phyloP scores from a whole-genome alignment of 1,140 invertebrate species.

The Leptinotarsa texana region DNA sequence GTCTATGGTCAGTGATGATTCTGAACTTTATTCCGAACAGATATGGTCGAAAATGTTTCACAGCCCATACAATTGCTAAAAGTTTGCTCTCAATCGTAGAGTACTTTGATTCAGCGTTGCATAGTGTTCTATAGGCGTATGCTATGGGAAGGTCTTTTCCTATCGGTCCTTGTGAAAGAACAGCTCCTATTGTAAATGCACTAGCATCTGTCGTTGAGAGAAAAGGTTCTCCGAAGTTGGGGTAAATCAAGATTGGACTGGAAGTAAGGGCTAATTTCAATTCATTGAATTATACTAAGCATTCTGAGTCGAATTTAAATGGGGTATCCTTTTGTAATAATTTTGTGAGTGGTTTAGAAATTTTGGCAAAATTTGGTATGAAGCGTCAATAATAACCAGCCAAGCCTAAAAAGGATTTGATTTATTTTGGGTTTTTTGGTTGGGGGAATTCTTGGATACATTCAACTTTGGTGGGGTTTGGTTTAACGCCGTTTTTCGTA shows the following conservation, averaged over 20 bases:
- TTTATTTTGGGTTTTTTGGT: background rate
- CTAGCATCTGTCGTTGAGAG: conserved; percentile 49
- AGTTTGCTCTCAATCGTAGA: conserved; percentile 4
- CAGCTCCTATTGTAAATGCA: conserved; percentile 47
- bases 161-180: conserved; percentile 49
- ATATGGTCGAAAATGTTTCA: background rate
- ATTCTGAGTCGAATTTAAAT: background rate
- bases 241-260: conserved; percentile 47
- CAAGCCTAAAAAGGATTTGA: background rate
- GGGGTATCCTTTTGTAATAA: background rate
- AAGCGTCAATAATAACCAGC: background rate
- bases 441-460: background rate
- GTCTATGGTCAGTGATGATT: background rate
- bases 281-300: background rate
- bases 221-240: conserved; percentile 50
- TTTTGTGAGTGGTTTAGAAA: background rate
- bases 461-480: background rate
- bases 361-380: background rate
- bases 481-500: background rate
- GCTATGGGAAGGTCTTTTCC: conserved; percentile 34
- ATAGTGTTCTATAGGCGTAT: conserved; percentile 35
- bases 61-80: background rate
- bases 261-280: background rate
- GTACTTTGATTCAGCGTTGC: conserved; percentile 42
- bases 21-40: no score